phyloP scores from a whole-genome alignment of 2,888 invertebrate species.

The Agelastica alni region DNA sequence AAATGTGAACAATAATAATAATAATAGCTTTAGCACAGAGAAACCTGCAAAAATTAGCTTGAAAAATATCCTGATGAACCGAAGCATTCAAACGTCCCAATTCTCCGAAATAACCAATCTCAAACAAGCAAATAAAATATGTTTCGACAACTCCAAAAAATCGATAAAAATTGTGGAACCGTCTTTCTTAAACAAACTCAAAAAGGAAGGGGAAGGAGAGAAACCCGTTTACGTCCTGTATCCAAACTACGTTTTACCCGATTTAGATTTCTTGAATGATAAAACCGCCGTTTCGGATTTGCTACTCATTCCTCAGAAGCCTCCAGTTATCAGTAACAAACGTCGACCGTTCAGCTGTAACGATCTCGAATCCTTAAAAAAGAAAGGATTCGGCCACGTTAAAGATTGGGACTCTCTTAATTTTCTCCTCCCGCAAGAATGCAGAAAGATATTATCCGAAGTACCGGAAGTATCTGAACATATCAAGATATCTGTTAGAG shows the following conservation, averaged over 20 bases:
- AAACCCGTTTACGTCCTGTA: constrained; percentile 88
- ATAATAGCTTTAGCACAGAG: constrained; percentile 50
- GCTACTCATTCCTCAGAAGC: constrained; percentile 71
- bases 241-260: constrained; percentile 88
- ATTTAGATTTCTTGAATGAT: constrained; percentile 76
- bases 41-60: constrained; percentile 31
- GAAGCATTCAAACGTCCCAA: constrained; percentile 75
- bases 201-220: constrained; percentile 57
- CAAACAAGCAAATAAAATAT: constrained; percentile 47
- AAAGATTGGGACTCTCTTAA: constrained; percentile 93
- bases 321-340: constrained; percentile 52
- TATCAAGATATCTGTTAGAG: constrained; percentile 61
- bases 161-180: constrained; percentile 68
- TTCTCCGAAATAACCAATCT: constrained; percentile 53
- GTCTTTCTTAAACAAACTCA: constrained; percentile 72
- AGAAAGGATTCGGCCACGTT: constrained; percentile 81
- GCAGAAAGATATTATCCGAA: constrained; percentile 76
- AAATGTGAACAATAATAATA: constrained; percentile 61
- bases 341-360: constrained; percentile 77
- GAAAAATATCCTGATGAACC: constrained; percentile 63
- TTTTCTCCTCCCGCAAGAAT: constrained; percentile 84
- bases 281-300: constrained; percentile 64
- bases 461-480: constrained; percentile 76
- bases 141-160: constrained; percentile 48
- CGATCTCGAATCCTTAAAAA: constrained; percentile 79